phyloP scores from a whole-genome alignment of 2,113 vertebrate species.

The Tricholaema leucomelas region DNA sequence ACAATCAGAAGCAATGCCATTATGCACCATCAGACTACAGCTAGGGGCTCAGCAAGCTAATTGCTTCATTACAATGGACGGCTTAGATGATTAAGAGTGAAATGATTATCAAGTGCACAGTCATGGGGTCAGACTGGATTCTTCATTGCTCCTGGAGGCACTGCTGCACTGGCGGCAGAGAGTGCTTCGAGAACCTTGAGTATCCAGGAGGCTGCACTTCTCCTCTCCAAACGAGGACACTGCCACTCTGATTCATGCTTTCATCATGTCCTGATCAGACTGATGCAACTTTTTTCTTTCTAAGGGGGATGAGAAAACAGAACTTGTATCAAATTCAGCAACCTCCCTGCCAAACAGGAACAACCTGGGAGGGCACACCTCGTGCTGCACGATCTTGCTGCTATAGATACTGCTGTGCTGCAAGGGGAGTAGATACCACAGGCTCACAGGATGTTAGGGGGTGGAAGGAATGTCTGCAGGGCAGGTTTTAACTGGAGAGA shows the following conservation, averaged over 20 bases:
- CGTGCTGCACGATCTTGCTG: background rate
- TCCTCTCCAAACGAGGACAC: constrained; percentile 14
- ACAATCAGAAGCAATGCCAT: background rate
- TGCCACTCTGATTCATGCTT: background rate
- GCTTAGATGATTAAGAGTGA: constrained; percentile 58
- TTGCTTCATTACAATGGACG: constrained; percentile 40
- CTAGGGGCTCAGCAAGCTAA: constrained; percentile 41
- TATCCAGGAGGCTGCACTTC: constrained; percentile 18
- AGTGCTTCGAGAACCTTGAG: background rate
- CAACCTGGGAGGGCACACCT: background rate
- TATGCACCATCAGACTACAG: constrained; percentile 12
- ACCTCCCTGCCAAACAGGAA: background rate
- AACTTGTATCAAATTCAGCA: background rate
- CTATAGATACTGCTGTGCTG: background rate
- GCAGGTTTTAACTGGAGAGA: background rate
- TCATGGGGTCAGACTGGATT: constrained; percentile 30
- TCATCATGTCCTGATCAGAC: background rate
- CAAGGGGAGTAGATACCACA: background rate
- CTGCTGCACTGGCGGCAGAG: constrained; percentile 10
- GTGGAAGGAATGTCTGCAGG: background rate
- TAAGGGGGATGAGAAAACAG: background rate
- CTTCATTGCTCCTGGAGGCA: constrained; percentile 23
- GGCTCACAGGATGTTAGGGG: too few species aligned
- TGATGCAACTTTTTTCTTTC: background rate
- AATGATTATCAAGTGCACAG: constrained; percentile 45